Conservation (phyloP, 2,113 vertebrate genomes). For the Poeciliopsis turrubarensis region DNA sequence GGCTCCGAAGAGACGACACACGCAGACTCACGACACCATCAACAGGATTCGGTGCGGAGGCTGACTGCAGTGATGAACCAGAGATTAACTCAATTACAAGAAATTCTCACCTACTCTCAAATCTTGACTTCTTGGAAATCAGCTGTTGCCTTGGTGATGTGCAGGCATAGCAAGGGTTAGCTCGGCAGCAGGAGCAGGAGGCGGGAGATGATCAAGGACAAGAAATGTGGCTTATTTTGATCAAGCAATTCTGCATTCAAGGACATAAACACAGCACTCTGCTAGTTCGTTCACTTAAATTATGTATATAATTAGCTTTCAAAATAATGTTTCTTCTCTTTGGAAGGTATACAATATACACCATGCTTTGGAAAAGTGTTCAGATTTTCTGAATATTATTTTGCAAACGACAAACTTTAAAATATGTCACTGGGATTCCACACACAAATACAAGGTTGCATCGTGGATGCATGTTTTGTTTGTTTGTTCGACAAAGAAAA, state of each 20-base stretch:
- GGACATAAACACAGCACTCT: not conserved
- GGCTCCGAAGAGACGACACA: not conserved
- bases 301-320: not conserved
- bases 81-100: slow-evolving; percentile 23
- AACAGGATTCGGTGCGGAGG: not conserved
- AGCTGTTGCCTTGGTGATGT: slow-evolving; percentile 73
- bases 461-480: not conserved
- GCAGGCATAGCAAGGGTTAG: slow-evolving; percentile 46
- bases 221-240: not conserved
- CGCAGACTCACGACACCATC: not conserved
- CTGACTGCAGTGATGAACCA: not conserved
- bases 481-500: not conserved
- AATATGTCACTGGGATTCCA: not conserved
- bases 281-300: not conserved
- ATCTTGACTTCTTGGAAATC: slow-evolving; percentile 59
- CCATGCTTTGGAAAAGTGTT: not conserved
- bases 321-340: not conserved
- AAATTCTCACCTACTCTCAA: slow-evolving; percentile 58
- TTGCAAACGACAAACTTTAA: not conserved
- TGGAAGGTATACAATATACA: not conserved
- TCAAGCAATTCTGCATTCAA: not conserved
- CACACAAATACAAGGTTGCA: not conserved
- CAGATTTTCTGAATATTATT: not conserved
- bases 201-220: slow-evolving; percentile 14
- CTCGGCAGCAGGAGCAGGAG: slow-evolving; percentile 35